phyloP scores from a whole-genome alignment of 2,888 invertebrate genomes.

The Mythimna impura region DNA sequence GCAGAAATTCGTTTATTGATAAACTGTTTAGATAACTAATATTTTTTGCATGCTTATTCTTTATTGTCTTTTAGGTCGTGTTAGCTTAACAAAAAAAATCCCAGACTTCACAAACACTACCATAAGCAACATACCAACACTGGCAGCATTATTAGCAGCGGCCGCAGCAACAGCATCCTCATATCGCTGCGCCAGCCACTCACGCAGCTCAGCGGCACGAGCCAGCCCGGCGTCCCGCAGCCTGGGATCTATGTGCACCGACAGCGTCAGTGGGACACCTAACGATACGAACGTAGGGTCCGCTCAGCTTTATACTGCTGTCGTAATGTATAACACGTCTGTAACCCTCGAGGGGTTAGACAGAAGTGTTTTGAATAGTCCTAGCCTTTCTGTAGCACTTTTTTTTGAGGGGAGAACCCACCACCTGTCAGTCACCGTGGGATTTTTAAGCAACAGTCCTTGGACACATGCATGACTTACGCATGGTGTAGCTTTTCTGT shows the following conservation, averaged over 20 bases:
- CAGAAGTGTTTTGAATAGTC: not conserved
- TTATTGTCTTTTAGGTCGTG: no score
- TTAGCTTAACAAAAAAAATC: not conserved
- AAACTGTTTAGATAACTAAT: no score
- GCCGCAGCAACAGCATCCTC: conserved; percentile 97
- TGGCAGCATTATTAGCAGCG: conserved; percentile 75
- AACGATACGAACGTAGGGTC: conserved; percentile 19
- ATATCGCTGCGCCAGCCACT: conserved; percentile 95
- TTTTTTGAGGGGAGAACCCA: no score
- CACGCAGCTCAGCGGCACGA: conserved; percentile 93
- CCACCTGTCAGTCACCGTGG: no score
- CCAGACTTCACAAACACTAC: not conserved
- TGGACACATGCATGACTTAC: no score
- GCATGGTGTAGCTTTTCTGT: no score
- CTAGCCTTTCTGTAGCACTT: not conserved
- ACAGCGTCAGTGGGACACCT: conserved; percentile 85
- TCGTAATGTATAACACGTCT: not conserved
- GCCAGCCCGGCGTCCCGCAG: conserved; percentile 93
- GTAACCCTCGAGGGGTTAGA: not conserved
- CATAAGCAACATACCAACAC: conserved; percentile 71
- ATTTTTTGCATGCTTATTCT: no score
- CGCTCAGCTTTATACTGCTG: conserved; percentile 34
- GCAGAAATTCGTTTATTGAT: no score
- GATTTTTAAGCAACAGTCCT: no score
- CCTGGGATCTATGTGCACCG: conserved; percentile 93